Evolutionary conservation across 2,113 vertebrate species (phyloP).

Genomic region (Ictalurus furcatus): DNA sequence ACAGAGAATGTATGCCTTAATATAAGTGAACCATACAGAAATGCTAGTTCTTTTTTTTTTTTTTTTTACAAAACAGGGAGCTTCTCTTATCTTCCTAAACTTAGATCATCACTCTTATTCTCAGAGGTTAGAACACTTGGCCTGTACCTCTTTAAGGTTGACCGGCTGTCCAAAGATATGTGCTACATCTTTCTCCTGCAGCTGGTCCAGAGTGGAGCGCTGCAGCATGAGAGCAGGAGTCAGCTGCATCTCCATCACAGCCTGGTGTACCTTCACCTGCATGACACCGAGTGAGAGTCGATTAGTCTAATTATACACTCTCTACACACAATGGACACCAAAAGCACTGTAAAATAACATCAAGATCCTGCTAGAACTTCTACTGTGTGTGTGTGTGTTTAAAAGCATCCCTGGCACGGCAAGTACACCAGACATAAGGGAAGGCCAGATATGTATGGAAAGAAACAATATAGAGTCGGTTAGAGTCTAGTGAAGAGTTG

Average conservation of each 20-base stretch:
- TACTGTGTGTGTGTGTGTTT: not conserved
- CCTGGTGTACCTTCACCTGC: conserved; percentile 91
- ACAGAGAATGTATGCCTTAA: not conserved
- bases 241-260: conserved; percentile 89
- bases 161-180: conserved; percentile 92
- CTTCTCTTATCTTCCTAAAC: not conserved
- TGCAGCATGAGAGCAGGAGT: conserved; percentile 88
- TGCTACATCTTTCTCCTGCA: conserved; percentile 93
- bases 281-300: not conserved
- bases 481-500: not conserved
- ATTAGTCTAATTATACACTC: not conserved
- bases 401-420: not conserved
- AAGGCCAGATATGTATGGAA: not conserved
- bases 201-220: conserved; percentile 88
- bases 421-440: not conserved
- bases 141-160: conserved; percentile 84
- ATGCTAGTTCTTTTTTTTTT: too few species aligned
- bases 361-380: not conserved
- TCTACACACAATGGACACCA: not conserved
- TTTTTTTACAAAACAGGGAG: not conserved
- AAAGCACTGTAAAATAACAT: not conserved
- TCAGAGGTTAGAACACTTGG: not conserved
- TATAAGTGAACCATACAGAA: not conserved
- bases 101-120: not conserved
- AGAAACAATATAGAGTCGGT: not conserved